Percentiles rank a stretch among this genome's conserved stretches.
Conservation (phyloP, 2,888 invertebrate species). For the Andrena marginata region DNA sequence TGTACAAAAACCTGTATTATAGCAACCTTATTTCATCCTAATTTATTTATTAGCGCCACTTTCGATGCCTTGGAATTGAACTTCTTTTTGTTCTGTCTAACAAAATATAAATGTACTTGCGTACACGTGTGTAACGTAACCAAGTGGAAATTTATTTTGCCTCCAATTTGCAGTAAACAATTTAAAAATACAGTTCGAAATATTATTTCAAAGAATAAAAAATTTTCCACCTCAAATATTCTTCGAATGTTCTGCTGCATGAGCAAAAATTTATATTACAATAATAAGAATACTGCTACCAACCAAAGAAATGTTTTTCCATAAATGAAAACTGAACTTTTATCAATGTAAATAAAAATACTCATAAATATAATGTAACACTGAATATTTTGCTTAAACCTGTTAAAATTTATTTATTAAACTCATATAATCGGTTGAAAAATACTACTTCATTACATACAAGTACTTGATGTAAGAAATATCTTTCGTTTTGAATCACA, state of each 20-base stretch:
- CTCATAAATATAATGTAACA: too few relatives aligned
- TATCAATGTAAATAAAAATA: too few relatives aligned
- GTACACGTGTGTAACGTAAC: constrained; percentile 28
- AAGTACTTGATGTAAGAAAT: too few relatives aligned
- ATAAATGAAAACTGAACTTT: too few relatives aligned
- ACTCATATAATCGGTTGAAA: too few relatives aligned
- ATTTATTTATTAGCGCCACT: constrained; percentile 36
- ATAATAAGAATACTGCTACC: too few relatives aligned
- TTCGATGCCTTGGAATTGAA: constrained; percentile 46
- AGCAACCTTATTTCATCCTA: constrained; percentile 20
- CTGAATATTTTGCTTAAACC: too few relatives aligned
- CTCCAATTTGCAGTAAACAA: not conserved
- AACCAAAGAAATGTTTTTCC: too few relatives aligned
- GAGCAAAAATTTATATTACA: not conserved
- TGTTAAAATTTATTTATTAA: too few relatives aligned
- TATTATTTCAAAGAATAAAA: not conserved
- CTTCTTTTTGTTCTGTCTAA: constrained; percentile 12
- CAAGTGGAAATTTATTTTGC: constrained; percentile 18
- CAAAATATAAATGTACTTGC: constrained; percentile 11
- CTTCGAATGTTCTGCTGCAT: not conserved
- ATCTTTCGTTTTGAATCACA: too few relatives aligned
- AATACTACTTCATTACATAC: too few relatives aligned
- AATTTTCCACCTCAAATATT: constrained; percentile 1
- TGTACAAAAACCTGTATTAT: too few relatives aligned
- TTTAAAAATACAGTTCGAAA: constrained; percentile 8